Base-by-base conservation (phyloP, 2,113 vertebrate genomes). In the Rhea americana region DNA sequence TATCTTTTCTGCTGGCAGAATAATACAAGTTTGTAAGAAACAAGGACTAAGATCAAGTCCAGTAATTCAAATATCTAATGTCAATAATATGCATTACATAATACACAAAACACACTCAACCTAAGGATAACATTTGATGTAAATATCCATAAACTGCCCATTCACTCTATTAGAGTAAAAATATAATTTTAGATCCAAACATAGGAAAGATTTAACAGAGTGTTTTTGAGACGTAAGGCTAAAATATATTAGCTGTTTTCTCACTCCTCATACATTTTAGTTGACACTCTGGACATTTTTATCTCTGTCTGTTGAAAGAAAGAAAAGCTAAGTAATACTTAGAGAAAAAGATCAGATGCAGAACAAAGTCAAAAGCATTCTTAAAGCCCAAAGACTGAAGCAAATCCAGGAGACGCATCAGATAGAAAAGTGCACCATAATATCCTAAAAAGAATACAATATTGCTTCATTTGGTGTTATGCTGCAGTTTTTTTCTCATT, bases 321-420 rank as follows among this genome's bases (percentile, higher is more conserved):
- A 84, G 26, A 14, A 76, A 81, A 80, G 16, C 6, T 76, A 81
- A 89, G 45, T 61, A 83, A 65, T 81, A 65, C 8, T 53, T 77
- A 77, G 43, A 68, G 65, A 43, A 32, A 53, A 90, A 19, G 3
- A 85, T 20, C 28, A 71, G 41, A 55, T 71, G 63, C 22, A 68
- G 63, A 74, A 82, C 8, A 51, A 63, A 61, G 28, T 83, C 30
- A 77, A 82, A 91, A 75, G 20, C 1, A 3, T 30, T 80, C 55
- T 94, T 67, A 93, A 93, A 93, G 26, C 20, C 24, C 61, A 79
- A 41, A 59, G 75, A 73, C 82, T 89, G n/a, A 63, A 92, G 87
- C 50, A 95, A 96, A 83, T 14, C 58, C 56, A 71, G 30, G 28
- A 95, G 58, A 50, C 18, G 35, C 19, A 63, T 92, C 37, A 83